These are phyloP conservation scores for Alectoris magna DNA, from an alignment of 2,797 vertebrate species.

Conservation along the genomic window DNA sequence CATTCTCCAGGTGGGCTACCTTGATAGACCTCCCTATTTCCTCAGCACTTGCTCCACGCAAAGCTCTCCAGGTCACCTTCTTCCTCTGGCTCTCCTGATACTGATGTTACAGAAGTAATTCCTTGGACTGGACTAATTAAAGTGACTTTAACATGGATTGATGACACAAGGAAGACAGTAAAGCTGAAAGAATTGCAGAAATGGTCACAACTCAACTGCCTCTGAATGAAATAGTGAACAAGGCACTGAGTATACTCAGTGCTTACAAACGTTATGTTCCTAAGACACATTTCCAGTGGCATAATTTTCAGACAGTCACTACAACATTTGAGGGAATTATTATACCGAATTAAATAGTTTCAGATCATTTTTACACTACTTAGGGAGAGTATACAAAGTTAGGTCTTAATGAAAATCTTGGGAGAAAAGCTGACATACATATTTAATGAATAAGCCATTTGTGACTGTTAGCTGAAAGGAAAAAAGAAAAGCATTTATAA, in stretches of 20 bases:
- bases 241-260: neutral
- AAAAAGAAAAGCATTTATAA: neutral
- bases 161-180: neutral
- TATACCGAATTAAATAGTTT: neutral
- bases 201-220: neutral
- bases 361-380: neutral
- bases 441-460: neutral
- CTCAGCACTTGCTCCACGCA: neutral
- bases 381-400: neutral
- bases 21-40: neutral
- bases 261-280: neutral
- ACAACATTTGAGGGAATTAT: neutral
- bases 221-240: neutral
- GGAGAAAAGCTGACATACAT: neutral
- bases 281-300: neutral
- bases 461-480: neutral
- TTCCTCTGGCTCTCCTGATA: neutral
- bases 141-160: neutral
- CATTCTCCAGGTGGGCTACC: neutral
- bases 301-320: neutral
- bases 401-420: neutral
- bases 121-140: neutral
- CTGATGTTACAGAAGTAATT: neutral
- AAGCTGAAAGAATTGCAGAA: neutral
- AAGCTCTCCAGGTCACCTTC: neutral